Conservation (phyloP, 2,113 vertebrate species). For the Ardeotis arabs region DNA sequence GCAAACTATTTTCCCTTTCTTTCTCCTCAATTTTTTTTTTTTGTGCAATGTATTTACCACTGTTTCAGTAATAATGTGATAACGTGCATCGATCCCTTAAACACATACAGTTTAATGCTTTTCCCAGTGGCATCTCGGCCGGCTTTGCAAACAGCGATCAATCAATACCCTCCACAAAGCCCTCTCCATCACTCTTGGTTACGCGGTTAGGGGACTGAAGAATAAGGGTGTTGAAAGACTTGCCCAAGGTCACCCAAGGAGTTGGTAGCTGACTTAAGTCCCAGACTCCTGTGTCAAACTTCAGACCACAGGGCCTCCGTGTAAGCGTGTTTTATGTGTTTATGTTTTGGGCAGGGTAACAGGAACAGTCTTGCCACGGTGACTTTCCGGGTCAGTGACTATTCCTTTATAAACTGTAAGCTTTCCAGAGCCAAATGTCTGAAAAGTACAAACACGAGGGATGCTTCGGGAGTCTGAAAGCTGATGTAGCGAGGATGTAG, state of each 20-base stretch:
- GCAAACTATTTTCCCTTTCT: neutral
- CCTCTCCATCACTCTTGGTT: neutral
- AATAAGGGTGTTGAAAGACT: neutral
- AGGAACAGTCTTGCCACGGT: slow-evolving; percentile 55
- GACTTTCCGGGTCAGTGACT: slow-evolving; percentile 52
- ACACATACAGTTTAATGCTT: neutral
- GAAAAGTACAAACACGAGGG: slow-evolving; percentile 33
- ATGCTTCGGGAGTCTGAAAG: slow-evolving; percentile 26
- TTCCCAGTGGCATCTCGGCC: neutral
- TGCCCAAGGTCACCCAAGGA: neutral
- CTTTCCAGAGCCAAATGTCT: slow-evolving; percentile 55
- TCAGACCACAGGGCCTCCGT: neutral
- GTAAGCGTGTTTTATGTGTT: slow-evolving; percentile 32
- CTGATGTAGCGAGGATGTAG: slow-evolving; percentile 36
- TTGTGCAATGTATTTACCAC: neutral
- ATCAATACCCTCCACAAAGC: slow-evolving; percentile 23
- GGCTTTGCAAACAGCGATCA: slow-evolving; percentile 16
- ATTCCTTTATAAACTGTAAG: slow-evolving; percentile 43
- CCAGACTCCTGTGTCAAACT: neutral
- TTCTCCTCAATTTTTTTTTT: neutral
- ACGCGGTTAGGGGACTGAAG: neutral
- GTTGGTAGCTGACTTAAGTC: neutral
- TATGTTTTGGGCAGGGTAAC: slow-evolving; percentile 22
- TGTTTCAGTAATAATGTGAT: slow-evolving; percentile 3
- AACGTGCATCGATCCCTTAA: neutral